Percentiles rank a stretch among this genome's conserved stretches.
phyloP scores from a whole-genome alignment of 2,113 vertebrate genomes.

The Cervus canadensis region DNA sequence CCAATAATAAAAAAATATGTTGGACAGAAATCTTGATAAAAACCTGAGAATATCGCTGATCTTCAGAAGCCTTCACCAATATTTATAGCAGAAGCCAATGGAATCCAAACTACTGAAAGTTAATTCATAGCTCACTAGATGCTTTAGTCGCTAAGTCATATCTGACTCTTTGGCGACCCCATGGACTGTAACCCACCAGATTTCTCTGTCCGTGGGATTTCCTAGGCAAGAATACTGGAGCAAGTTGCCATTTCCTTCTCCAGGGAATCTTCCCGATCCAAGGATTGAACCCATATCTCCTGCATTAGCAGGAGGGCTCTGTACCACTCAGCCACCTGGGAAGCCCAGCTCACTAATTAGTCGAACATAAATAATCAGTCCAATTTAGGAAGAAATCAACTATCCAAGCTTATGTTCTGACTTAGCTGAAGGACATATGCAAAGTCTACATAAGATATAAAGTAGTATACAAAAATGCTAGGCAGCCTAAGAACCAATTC shows the following conservation, averaged over 20 bases:
- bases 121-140: background rate
- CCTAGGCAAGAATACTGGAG: background rate
- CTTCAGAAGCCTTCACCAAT: background rate
- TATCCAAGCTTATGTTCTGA: background rate
- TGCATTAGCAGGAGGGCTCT: background rate
- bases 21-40: background rate
- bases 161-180: background rate
- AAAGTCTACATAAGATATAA: background rate
- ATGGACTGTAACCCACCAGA: background rate
- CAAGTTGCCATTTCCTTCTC: background rate
- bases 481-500: background rate
- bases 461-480: background rate
- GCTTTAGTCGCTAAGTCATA: background rate
- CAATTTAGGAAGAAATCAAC: background rate
- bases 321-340: background rate
- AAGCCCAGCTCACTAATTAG: background rate
- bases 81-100: background rate
- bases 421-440: background rate
- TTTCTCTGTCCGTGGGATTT: background rate
- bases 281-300: background rate
- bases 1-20: background rate
- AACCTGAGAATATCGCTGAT: background rate
- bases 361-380: background rate
- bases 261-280: background rate
- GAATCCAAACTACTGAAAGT: background rate